Evolutionary conservation across 2,113 vertebrate species (phyloP), one percentile per base, ranked within the genome.

Genomic region (Tachycineta bicolor): DNA sequence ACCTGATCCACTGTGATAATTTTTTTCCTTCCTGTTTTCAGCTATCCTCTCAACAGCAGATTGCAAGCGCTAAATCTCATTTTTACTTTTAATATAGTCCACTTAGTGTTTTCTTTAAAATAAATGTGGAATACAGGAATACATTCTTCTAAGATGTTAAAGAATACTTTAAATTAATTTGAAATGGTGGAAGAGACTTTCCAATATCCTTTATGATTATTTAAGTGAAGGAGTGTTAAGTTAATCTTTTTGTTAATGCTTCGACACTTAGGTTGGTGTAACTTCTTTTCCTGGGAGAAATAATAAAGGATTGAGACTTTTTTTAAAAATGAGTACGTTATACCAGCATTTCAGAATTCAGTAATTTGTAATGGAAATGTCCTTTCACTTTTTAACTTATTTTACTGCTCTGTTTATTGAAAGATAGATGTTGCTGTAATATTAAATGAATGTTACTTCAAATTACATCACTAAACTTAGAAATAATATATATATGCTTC

Each of bases 21-120:
- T 60, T 63, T 70, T 90, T 90, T 55, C 24, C 46, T 80, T 94
- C 77, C 68, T 76, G 55, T 84, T 91, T 94, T 83, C 69, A 79
- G 49, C n/a, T 84, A 0, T 75, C 31, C 44, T 87, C 59, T 92
- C 41, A 80, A 52, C 18, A 92, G 67, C 31, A 69, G 25, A 44
- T 43, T 75, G 37, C 46, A 76, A 79, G 19, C 1, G 2, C 49
- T 79, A 53, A 76, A 69, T 80, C 39, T 84, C 10, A 10, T 43
- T 80, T 86, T 23, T 79, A 29, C 20, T 25, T 78, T 82, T 85
- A 26, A 64, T 64, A 46, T 46, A 52, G 44, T 56, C n/a, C 28
- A 34, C 18, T 74, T 78, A 1, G 2, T 58, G 58, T 82, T 91
- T 92, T 78, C 43, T 50, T 84, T 46, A 67, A 83, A 68, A 68